These are phyloP conservation scores for Pimephales promelas DNA, from an alignment of 2,113 vertebrate genomes.

Conservation along the genomic window DNA sequence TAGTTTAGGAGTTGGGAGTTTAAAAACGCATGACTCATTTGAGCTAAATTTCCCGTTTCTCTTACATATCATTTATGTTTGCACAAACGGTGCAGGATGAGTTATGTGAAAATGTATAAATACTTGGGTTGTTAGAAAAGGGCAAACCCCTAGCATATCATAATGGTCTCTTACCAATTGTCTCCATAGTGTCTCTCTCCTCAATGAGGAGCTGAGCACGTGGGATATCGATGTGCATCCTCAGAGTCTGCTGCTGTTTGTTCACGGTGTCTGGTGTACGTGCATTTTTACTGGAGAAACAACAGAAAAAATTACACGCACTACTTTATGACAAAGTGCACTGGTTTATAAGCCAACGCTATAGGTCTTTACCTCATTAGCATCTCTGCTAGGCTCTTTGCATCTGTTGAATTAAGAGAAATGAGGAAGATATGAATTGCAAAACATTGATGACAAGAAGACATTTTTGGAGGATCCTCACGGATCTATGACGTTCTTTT, in stretches of 20 bases:
- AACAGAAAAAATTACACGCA: background rate
- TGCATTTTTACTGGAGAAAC: conserved; percentile 90
- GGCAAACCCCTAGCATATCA: background rate
- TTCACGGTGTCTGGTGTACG: conserved; percentile 94
- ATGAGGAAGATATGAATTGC: background rate
- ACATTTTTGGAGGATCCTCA: background rate
- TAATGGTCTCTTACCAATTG: conserved; percentile 82
- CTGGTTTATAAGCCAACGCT: background rate
- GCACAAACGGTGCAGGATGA: background rate
- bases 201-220: conserved; percentile 98
- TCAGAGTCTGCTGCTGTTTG: conserved; percentile 94
- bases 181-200: conserved; percentile 98
- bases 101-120: background rate
- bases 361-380: conserved; percentile 89
- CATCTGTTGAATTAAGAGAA: conserved; percentile 86
- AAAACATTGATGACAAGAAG: background rate
- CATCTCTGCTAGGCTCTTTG: conserved; percentile 99
- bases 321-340: background rate
- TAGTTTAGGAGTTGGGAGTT: too few species aligned
- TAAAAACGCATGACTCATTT: too few species aligned
- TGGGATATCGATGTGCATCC: conserved; percentile 99
- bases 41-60: background rate
- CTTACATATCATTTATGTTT: background rate
- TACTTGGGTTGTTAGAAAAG: background rate
- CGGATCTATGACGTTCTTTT: background rate